Evolutionary conservation across 2,888 invertebrate genomes (phyloP), one percentile per base, ranked within the genome.

Genomic region (Harpalus rubripes): DNA sequence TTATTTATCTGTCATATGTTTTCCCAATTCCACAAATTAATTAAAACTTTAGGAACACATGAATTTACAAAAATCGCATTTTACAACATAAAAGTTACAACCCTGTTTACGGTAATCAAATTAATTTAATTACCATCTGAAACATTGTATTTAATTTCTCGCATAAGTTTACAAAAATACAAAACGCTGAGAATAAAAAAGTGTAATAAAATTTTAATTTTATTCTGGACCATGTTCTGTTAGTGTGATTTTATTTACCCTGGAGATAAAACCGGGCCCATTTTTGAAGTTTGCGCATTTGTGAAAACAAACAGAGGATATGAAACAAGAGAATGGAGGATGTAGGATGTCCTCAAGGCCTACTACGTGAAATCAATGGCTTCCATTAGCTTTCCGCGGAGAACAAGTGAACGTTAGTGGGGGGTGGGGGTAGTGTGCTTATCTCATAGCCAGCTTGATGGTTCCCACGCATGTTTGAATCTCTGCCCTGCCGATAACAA

Each of bases 331-430:
- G 72, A 74, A 74, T 52, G 41, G 44, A 44, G 72, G 41, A 74
- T 44, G 41, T 16, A 74, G 72, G 61, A 52, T 79, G 79, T 79
- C 79, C 79, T 61, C 61, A 79, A 79, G 79, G 79, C 58, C 78
- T 79, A 79, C 79, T 79, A 61, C 79, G 61, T 61, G 61, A 79
- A 79, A 79, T 79, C 79, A 79, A 79, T 79, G 79, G 39, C 39
- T 79, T 79, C 79, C 79, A 79, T 79, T 58, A 58, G 79, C 79
- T 61, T 79, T 79, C 41, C 79, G 79, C 16, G 44, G 72, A 74
- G 72, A 44, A 74, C 44, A 74, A 44, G 41, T 74, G 44, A 74
- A 15, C 41, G 44, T 74, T 44, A 7, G 41, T 16, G 41, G 72
- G 18, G 18, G 72, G 10, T 22, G 41, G 72, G 72, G 41, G 41